Evolutionary conservation across 2,888 invertebrate species (phyloP), one percentile per base, ranked within the genome.

Genomic region (Hanleya hanleyi): DNA sequence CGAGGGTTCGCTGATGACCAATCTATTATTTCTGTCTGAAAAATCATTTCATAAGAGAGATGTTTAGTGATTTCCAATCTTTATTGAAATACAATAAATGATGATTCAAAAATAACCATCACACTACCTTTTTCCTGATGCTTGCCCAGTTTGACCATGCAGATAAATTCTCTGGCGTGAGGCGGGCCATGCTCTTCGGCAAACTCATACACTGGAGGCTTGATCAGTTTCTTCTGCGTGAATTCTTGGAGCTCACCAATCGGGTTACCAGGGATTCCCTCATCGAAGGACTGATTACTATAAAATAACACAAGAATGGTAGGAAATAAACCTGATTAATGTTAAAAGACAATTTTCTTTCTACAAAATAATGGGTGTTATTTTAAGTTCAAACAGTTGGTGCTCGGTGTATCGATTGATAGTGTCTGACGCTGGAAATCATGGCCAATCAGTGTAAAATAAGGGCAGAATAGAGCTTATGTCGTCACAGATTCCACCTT

Each of bases 171-270:
- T 50, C 97, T 93, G 90, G 97, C 97, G 88, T 98, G 98, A 0
- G 98, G 97, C 74, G 97, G 92, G 50, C 98, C 95, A 86, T 96
- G 95, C 89, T 96, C 96, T 22, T 85, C 89, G 93, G 94, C 90
- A 94, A 96, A 96, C 83, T 96, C 95, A 90, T 99, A 99, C 35
- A 94, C 94, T 35, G 99, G 98, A 50, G 97, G 97, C 37, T 97
- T 97, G 95, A 97, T 96, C 83, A 97, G 95, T 69, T 96, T 94
- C 51, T 97, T 96, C 96, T 98, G 98, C 89, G 98, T 98, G 91
- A 98, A 94, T 91, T 99, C 98, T 81, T 93, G 92, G 70, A 99
- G 92, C 92, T 96, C 96, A 26, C 98, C 98, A 77, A 99, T 97
- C 1, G 98, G 98, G 91, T 99, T 92, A 1, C 87, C 86, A 12